Evolutionary conservation across 2,888 invertebrate genomes (phyloP).

Genomic region (Julus scanicus): DNA sequence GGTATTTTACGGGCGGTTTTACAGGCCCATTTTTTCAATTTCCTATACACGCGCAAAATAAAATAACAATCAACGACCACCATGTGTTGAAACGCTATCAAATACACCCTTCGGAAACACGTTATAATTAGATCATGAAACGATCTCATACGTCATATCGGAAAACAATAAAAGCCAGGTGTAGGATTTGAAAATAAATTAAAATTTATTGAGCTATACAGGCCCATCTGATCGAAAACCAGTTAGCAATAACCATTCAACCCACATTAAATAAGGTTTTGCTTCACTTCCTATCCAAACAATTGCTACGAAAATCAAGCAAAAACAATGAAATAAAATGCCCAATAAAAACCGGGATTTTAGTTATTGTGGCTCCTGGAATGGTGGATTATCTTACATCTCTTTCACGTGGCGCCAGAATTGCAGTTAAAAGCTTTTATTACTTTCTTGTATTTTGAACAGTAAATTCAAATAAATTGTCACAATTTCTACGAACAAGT

Average conservation of each 20-base stretch:
- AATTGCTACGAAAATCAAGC: neutral
- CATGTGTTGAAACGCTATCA: neutral
- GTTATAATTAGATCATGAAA: neutral
- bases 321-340: neutral
- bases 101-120: neutral
- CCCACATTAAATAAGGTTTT: neutral
- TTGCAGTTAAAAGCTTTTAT: neutral
- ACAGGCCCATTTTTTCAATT: neutral
- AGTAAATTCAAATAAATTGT: neutral
- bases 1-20: neutral
- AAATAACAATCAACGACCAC: neutral
- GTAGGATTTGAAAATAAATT: neutral
- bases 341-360: neutral
- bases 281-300: neutral
- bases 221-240: neutral
- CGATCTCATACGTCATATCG: neutral
- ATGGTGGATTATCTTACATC: neutral
- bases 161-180: neutral
- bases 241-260: neutral
- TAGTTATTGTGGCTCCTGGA: neutral
- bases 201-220: neutral
- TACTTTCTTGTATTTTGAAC: neutral
- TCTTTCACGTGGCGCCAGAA: neutral
- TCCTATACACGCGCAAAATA: neutral
- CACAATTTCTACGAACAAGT: neutral